phyloP scores from a whole-genome alignment of 2,113 vertebrate genomes.

The Gobio gobio region DNA sequence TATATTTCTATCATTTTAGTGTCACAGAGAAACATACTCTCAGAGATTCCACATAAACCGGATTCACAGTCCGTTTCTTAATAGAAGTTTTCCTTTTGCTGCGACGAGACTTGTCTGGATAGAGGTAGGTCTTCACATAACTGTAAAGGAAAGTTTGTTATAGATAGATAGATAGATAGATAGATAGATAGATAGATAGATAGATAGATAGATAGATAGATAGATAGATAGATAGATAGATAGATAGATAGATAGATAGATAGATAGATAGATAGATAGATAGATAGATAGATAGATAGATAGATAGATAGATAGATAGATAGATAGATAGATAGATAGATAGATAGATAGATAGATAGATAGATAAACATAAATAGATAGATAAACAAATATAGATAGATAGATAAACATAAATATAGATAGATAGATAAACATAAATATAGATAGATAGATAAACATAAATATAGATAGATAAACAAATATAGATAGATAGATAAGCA shows the following conservation, averaged over 20 bases:
- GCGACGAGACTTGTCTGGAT: constrained; percentile 59
- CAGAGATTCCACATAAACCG: constrained; percentile 63
- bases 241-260: not conserved
- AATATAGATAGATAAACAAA: no score
- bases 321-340: not conserved
- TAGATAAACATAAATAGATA: no score
- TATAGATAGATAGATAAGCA: no score
- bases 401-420: not conserved
- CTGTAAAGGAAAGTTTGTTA: constrained; percentile 41
- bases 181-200: no score
- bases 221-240: not conserved
- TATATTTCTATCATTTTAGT: not conserved
- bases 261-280: not conserved
- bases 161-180: not conserved
- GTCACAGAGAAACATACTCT: constrained; percentile 49
- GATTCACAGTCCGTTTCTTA: constrained; percentile 63
- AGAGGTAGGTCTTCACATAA: constrained; percentile 67
- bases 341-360: not conserved
- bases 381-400: no score
- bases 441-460: not conserved
- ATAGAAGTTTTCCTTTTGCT: constrained; percentile 67
- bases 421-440: not conserved
- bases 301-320: not conserved
- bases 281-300: not conserved
- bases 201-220: not conserved